A percentile compares a stretch with the other conserved stretches of the same genome.
These are phyloP conservation scores for Pecten maximus DNA, from an alignment of 2,888 invertebrate genomes.

Conservation along the genomic window DNA sequence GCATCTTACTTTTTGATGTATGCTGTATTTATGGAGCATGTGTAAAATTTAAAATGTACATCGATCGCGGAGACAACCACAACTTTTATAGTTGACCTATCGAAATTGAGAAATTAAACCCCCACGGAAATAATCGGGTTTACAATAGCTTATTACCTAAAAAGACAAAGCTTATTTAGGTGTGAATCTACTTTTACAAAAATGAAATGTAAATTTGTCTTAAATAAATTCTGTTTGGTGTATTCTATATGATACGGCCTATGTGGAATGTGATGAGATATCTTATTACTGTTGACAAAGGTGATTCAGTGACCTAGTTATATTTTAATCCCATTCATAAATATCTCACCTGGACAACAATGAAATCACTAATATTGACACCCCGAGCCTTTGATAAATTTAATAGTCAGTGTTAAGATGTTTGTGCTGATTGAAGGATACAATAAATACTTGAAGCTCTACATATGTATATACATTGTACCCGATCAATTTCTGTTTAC, in stretches of 20 bases:
- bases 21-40: too few species aligned
- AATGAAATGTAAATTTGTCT: background rate
- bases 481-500: background rate
- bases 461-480: background rate
- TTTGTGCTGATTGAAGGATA: too few species aligned
- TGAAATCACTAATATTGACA: background rate
- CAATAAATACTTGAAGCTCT: background rate
- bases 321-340: background rate
- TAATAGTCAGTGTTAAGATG: background rate
- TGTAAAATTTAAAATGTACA: too few species aligned
- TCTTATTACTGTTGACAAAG: background rate
- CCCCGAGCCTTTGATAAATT: background rate
- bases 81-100: too few species aligned
- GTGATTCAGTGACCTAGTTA: background rate
- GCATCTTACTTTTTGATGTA: too few species aligned
- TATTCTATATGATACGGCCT: background rate
- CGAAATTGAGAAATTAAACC: too few species aligned
- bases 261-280: background rate
- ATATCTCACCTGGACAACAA: conserved; percentile 8
- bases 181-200: too few species aligned
- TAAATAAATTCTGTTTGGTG: background rate
- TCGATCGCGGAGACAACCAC: too few species aligned
- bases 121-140: too few species aligned
- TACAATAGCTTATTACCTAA: too few species aligned
- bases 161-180: too few species aligned